phyloP scores from a whole-genome alignment of 1,140 invertebrate genomes.

The Macrobrachium rosenbergii region DNA sequence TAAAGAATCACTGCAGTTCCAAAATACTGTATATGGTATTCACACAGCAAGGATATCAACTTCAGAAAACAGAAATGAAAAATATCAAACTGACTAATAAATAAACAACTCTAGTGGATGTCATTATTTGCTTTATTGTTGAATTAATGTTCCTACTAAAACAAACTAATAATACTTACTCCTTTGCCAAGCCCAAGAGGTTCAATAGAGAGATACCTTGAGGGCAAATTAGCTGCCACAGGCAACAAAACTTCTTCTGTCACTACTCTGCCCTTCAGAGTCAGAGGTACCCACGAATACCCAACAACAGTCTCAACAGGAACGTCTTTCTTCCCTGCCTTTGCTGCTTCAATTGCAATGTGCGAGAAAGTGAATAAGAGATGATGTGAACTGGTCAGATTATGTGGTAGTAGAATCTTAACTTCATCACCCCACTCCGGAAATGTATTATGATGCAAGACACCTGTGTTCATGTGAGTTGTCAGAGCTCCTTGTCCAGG shows the following conservation, averaged over 20 bases:
- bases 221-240: slow-evolving; percentile 86
- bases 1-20: too few species aligned
- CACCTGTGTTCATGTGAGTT: slow-evolving; percentile 69
- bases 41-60: too few species aligned
- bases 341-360: slow-evolving; percentile 77
- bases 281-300: slow-evolving; percentile 89
- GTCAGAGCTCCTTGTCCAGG: slow-evolving; percentile 75
- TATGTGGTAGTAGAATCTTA: slow-evolving; percentile 86
- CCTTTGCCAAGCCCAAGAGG: slow-evolving; percentile 90
- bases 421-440: slow-evolving; percentile 91
- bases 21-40: too few species aligned
- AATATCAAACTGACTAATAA: too few species aligned
- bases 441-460: slow-evolving; percentile 83
- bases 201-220: slow-evolving; percentile 89
- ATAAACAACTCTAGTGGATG: too few species aligned
- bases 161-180: slow-evolving; percentile 73
- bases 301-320: slow-evolving; percentile 89
- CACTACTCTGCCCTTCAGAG: slow-evolving; percentile 82
- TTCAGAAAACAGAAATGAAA: too few species aligned
- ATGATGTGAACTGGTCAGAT: slow-evolving; percentile 83
- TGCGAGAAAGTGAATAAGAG: slow-evolving; percentile 91
- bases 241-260: slow-evolving; percentile 84
- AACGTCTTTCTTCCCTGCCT: slow-evolving; percentile 81
- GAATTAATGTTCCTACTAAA: slow-evolving; percentile 70
- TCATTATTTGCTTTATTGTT: too few species aligned